Conservation (phyloP, 2,113 vertebrate genomes). For the Shinisaurus crocodilurus region DNA sequence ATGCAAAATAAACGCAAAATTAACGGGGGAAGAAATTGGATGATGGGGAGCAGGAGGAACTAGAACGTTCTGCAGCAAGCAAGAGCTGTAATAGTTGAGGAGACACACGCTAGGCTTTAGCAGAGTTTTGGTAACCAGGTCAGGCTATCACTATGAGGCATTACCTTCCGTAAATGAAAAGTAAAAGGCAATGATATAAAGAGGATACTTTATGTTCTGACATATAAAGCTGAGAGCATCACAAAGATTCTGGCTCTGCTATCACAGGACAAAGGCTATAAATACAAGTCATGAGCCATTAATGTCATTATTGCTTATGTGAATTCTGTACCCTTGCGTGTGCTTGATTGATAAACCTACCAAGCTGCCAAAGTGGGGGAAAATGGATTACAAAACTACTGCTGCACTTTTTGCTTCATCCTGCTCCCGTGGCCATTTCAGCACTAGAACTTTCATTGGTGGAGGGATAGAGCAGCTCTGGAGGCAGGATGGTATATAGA, state of each 20-base stretch:
- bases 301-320: conserved; percentile 36
- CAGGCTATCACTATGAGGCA: neutral
- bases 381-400: conserved; percentile 33
- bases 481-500: neutral
- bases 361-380: conserved; percentile 26
- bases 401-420: conserved; percentile 21
- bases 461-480: neutral
- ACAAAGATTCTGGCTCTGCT: conserved; percentile 6
- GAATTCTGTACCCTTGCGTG: conserved; percentile 41
- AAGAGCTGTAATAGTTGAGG: conserved; percentile 28
- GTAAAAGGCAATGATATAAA: conserved; percentile 41
- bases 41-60: neutral
- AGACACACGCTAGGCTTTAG: neutral
- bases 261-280: conserved; percentile 36
- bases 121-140: conserved; percentile 6
- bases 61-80: neutral
- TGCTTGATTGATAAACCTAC: conserved; percentile 39
- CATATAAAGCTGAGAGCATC: conserved; percentile 14
- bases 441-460: neutral
- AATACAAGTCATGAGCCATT: conserved; percentile 41
- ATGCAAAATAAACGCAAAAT: conserved; percentile 2
- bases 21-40: rapidly evolving
- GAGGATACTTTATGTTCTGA: conserved; percentile 31
- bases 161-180: conserved; percentile 27
- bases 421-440: neutral